Evolutionary conservation across 1,140 invertebrate genomes (phyloP), one percentile per base, ranked within the genome.

Genomic region (Rhysida immarginata): DNA sequence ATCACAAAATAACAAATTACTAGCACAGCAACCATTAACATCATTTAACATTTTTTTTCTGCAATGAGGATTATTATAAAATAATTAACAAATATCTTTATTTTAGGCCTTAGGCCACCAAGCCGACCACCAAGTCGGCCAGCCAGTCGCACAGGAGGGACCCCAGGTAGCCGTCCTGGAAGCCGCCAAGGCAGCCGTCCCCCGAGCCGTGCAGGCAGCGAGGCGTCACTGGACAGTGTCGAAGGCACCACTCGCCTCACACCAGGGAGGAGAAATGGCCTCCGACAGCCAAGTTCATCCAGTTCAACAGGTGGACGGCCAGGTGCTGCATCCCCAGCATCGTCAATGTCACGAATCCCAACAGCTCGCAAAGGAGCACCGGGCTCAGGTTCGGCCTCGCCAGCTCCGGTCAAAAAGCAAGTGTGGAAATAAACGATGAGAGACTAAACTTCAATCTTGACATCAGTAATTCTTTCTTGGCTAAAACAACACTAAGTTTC

Each of bases 191-290:
- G 63, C 24, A 70, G 68, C 53, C 90, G 91, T 69, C 88, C 90
- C 61, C 85, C 89, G 21, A 94, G 90, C 66, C 81, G 91, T 65
- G 87, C 93, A 65, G 90, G 89, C 58, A 96, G 92, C 27, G 91
- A 88, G 63, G 78, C 91, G 46, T 92, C 88, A 21, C 74, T 94
- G 54, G 88, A 94, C 66, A 65, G 65, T 21, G 64, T 65, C 55
- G 72, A 75, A 50, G 63, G 61, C 13, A 20, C 44, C 5, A 8
- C 20, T 5, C 44, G 44, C 8, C 16, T 23, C 8, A 16, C 44
- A 5, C 44, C 44, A 13, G 44, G 44, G 16, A 5, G 16, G 8
- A 5, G 44, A 8, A 46, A 5, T 20, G 8, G 8, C 5, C 44
- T 5, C 8, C 44, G 18, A 5, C 44, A 5, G 8, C 5, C 5